Evolutionary conservation across 2,888 invertebrate species (phyloP).

Genomic region (Aphelenchoides bicaudatus): DNA sequence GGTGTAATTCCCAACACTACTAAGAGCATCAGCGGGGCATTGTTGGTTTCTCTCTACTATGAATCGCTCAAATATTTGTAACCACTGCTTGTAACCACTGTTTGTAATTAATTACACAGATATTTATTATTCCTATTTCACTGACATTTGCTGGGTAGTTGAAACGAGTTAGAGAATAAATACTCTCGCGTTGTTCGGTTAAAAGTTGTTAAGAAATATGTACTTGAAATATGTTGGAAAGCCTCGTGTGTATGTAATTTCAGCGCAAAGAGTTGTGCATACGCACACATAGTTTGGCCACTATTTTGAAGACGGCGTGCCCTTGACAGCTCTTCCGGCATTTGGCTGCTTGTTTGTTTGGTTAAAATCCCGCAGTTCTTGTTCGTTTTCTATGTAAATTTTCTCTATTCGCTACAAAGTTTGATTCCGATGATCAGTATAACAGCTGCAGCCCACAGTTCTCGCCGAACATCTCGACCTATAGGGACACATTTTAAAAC

Average conservation of each 20-base stretch:
- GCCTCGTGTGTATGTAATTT: no score
- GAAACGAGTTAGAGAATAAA: constrained; percentile 1
- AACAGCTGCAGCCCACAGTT: constrained; percentile 44
- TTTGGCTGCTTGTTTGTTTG: no score
- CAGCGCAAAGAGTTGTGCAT: no score
- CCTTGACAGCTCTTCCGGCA: no score
- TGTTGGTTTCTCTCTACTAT: constrained; percentile 55
- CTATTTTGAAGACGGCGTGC: no score
- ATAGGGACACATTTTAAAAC: constrained; percentile 28
- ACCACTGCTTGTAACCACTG: no score
- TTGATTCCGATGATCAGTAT: constrained; percentile 42
- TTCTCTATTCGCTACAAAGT: constrained; percentile 12
- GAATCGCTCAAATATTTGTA: constrained; percentile 53
- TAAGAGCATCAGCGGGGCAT: constrained; percentile 50
- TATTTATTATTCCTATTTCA: neutral
- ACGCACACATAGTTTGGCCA: no score
- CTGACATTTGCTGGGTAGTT: no score
- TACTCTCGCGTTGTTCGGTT: no score
- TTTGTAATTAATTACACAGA: no score
- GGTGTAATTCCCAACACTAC: constrained; percentile 51
- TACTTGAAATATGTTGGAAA: no score
- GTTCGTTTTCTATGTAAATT: neutral
- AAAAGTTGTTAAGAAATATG: no score
- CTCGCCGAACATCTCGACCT: constrained; percentile 27
- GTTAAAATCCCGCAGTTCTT: neutral